Conservation (phyloP, 2,113 vertebrate species). For the Salvelinus alpinus region DNA sequence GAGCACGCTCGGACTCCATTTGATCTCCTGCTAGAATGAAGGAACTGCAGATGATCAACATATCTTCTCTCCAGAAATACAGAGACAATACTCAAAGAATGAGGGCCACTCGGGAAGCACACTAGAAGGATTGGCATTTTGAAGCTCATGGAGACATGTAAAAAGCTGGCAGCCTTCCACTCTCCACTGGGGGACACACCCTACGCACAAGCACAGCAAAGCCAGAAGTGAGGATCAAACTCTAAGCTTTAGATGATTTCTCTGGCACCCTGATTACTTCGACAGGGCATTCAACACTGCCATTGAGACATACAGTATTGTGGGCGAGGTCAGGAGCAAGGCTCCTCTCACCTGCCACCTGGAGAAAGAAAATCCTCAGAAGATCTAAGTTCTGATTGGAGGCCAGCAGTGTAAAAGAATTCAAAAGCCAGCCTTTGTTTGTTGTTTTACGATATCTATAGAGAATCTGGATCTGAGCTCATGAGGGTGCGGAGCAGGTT, state of each 20-base stretch:
- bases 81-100: conserved; percentile 36
- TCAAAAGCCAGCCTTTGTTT: conserved; percentile 71
- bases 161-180: conserved; percentile 45
- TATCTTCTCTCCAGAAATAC: conserved; percentile 22
- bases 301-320: conserved; percentile 48
- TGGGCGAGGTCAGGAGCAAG: conserved; percentile 54
- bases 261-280: conserved; percentile 12
- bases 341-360: conserved; percentile 70
- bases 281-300: conserved; percentile 52
- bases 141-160: conserved; percentile 51
- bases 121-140: not conserved
- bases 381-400: conserved; percentile 70
- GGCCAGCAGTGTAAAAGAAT: conserved; percentile 39
- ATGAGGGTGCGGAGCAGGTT: conserved; percentile 65
- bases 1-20: conserved; percentile 60
- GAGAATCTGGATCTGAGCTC: conserved; percentile 60
- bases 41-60: conserved; percentile 46
- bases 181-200: conserved; percentile 31
- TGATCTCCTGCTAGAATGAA: conserved; percentile 63
- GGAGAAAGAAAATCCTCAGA: conserved; percentile 46
- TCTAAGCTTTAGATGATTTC: conserved; percentile 43
- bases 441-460: conserved; percentile 63
- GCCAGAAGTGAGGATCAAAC: conserved; percentile 39
- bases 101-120: conserved; percentile 18
- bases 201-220: conserved; percentile 28